Evolutionary conservation across 2,113 vertebrate species (phyloP), one percentile per base, ranked within the genome.

Genomic region (Corythornis vintsioides): DNA sequence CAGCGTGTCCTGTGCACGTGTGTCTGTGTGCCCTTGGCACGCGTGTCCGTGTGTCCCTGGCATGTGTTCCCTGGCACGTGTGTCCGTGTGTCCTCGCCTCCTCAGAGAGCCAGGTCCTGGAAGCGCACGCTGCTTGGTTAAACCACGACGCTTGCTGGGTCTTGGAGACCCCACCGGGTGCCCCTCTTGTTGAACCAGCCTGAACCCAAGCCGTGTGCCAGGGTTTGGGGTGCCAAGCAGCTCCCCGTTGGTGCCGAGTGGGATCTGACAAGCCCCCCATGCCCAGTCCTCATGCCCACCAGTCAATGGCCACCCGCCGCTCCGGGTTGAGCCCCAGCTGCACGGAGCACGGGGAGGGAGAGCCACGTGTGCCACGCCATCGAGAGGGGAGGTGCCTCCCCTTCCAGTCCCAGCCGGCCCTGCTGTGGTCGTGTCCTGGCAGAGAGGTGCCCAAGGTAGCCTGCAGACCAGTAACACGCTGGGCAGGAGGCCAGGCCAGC

Each of bases 81-180:
- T 63, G 60, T 40, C 35, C 25, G 63, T 43, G 3, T 33, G 33
- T 61, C 21, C 74, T 74, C 3, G 5, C 64, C 81, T 65, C 81
- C 69, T 81, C 60, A 1, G n/a, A 69, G 45, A 38, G 75, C 71
- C 3, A 1, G n/a, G 15, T 65, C 84, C 78, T 89, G 82, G 74
- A 78, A 75, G 53, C 0, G 0, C 60, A 35, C 11, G 9, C 86
- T 50, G 57, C 60, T 40, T 2, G 45, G 77, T 91, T 60, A 83
- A 48, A 48, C 56, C 2, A 0, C 3, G 78, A 6, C 4, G 15
- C 33, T 11, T 13, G 53, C 53, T 33, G 42, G 0, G 0, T 3
- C 8, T 3, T 10, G 29, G 48, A 69, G 65, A 84, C n/a, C 71
- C 71, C n/a, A 10, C 7, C 0, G 0, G 45, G 53, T 73, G 38